Conservation (phyloP, 2,888 invertebrate genomes). For the Seira sanloemensis region DNA sequence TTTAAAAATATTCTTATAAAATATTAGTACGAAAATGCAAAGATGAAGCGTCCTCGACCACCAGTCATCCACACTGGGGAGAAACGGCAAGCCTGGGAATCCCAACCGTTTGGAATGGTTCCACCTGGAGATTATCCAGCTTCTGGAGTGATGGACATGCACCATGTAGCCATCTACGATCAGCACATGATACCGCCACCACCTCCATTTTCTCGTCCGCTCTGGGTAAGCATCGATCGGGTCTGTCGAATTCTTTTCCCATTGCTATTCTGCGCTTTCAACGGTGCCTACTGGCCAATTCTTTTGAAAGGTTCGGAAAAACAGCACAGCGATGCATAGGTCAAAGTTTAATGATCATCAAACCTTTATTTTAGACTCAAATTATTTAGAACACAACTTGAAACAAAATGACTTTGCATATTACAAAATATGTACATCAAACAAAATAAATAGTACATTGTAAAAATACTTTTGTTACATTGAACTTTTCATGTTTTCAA, state of each 20-base stretch:
- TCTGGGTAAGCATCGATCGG: conserved; percentile 86
- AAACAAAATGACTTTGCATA: too few relatives aligned
- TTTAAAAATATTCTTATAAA: too few relatives aligned
- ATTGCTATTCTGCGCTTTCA: conserved; percentile 85
- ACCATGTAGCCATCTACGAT: conserved; percentile 6
- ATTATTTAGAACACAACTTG: too few relatives aligned
- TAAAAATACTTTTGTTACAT: background rate
- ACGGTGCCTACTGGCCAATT: conserved; percentile 87
- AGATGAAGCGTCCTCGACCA: background rate
- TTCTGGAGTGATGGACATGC: background rate
- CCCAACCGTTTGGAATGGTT: conserved; percentile 1
- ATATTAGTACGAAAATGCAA: too few relatives aligned
- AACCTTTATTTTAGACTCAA: conserved; percentile 11
- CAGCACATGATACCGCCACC: conserved; percentile 1
- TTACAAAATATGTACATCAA: too few relatives aligned
- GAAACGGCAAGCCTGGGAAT: conserved; percentile 42
- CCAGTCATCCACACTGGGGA: conserved; percentile 21
- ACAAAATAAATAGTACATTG: too few relatives aligned
- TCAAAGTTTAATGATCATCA: background rate
- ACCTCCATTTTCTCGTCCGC: conserved; percentile 73
- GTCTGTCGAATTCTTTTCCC: conserved; percentile 87
- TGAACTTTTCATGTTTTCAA: conserved; percentile 14
- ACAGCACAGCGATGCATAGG: conserved; percentile 22
- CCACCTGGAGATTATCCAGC: background rate
- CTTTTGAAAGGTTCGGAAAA: conserved; percentile 75